Percentiles rank a stretch among this genome's conserved stretches.
Evolutionary conservation across 2,113 vertebrate species (phyloP).

Genomic region (Tachysurus fulvidraco): DNA sequence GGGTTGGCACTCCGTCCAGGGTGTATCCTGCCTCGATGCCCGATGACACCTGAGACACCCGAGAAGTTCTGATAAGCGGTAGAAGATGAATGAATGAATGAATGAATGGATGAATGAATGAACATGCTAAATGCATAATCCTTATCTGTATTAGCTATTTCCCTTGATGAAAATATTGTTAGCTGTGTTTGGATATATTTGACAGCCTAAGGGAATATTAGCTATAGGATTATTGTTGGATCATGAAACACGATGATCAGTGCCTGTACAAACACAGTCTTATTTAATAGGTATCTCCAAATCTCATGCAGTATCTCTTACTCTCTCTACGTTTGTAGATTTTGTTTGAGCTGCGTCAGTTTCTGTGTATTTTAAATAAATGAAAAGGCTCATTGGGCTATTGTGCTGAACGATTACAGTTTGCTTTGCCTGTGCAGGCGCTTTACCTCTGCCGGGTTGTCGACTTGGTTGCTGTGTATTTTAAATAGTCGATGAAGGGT

Average conservation of each 20-base stretch:
- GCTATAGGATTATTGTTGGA: not conserved
- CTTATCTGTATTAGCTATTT: not conserved
- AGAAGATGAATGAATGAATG: too few species aligned
- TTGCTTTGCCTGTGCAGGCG: not conserved
- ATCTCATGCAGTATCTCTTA: not conserved
- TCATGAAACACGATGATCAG: not conserved
- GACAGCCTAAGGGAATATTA: not conserved
- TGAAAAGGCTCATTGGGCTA: not conserved
- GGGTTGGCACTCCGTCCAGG: too few species aligned
- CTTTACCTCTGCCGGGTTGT: not conserved
- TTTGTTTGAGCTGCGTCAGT: not conserved
- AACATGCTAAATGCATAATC: not conserved
- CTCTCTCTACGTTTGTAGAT: not conserved
- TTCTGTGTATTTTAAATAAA: not conserved
- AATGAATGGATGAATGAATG: too few species aligned
- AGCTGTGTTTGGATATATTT: not conserved
- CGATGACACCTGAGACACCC: too few species aligned
- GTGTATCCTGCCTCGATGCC: too few species aligned
- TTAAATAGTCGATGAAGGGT: not conserved
- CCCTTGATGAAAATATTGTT: not conserved
- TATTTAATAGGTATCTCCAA: not conserved
- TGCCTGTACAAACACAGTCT: not conserved
- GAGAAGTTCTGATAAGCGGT: too few species aligned
- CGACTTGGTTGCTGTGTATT: not conserved
- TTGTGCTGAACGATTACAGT: not conserved